Conservation (phyloP, 2,797 vertebrate genomes). For the Synaphobranchus kaupii region DNA sequence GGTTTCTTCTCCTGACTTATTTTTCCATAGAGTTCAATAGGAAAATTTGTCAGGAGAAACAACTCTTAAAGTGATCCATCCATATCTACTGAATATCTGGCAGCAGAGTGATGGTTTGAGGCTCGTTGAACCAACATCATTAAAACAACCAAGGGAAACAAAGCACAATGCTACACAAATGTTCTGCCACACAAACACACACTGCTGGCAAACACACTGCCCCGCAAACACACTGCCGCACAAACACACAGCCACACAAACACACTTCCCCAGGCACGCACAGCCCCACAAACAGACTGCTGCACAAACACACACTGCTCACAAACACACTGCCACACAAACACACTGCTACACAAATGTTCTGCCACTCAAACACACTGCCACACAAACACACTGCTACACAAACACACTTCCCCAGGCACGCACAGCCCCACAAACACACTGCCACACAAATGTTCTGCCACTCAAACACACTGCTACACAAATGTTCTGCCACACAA, state of each 20-base stretch:
- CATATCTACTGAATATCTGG: too few species aligned
- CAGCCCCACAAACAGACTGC: not conserved
- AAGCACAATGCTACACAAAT: constrained; percentile 38
- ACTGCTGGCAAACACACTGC: not conserved
- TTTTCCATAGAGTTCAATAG: too few species aligned
- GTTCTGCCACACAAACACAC: constrained; percentile 38
- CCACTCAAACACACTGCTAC: not conserved
- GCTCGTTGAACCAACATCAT: constrained; percentile 44
- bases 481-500: too few species aligned
- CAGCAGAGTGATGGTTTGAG: too few species aligned
- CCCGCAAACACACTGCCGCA: not conserved
- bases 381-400: too few species aligned
- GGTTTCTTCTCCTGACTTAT: too few species aligned
- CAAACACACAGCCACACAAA: not conserved
- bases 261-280: not conserved
- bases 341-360: not conserved
- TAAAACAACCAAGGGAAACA: constrained; percentile 45
- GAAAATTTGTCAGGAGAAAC: too few species aligned
- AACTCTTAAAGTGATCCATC: too few species aligned
- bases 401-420: too few species aligned
- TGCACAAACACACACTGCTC: not conserved
- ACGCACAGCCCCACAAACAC: too few species aligned
- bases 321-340: not conserved
- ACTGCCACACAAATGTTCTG: too few species aligned
- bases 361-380: not conserved